phyloP scores from a whole-genome alignment of 1,140 invertebrate genomes.

The Vanessa atalanta region DNA sequence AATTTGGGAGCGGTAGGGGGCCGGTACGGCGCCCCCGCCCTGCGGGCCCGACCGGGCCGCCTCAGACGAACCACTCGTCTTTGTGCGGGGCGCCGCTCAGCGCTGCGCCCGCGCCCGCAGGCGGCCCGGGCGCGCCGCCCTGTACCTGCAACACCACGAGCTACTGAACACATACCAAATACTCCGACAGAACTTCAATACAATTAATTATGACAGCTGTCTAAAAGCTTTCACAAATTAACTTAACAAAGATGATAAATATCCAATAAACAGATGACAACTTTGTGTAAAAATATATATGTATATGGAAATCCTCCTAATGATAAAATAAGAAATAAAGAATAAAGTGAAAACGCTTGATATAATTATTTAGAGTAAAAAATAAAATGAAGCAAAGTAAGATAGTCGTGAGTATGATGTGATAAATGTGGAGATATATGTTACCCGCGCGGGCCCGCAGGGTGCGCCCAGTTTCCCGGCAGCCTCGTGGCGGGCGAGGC shows the following conservation, averaged over 20 bases:
- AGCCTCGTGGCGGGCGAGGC: conserved; percentile 80
- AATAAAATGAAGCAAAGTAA: not conserved
- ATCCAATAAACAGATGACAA: no score
- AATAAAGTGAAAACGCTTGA: no score
- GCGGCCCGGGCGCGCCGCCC: conserved; percentile 80
- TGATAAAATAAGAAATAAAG: no score
- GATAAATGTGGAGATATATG: not conserved
- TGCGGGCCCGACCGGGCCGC: conserved; percentile 70
- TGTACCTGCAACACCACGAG: conserved; percentile 62
- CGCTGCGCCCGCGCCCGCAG: conserved; percentile 80
- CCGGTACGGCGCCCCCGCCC: conserved; percentile 79
- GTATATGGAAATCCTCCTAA: no score
- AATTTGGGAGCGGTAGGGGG: conserved; percentile 53
- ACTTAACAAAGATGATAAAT: no score
- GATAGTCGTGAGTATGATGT: not conserved
- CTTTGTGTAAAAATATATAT: no score
- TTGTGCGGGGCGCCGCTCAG: conserved; percentile 82
- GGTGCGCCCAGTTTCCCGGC: conserved; percentile 96
- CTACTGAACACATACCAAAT: no score
- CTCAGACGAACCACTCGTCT: conserved; percentile 87
- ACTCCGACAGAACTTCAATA: no score
- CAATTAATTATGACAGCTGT: no score
- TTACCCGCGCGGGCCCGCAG: conserved; percentile 91
- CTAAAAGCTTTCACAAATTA: no score
- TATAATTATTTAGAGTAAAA: not conserved